These are phyloP conservation scores for Hyppa rectilinea DNA, from an alignment of 2,888 invertebrate genomes.

Conservation along the genomic window DNA sequence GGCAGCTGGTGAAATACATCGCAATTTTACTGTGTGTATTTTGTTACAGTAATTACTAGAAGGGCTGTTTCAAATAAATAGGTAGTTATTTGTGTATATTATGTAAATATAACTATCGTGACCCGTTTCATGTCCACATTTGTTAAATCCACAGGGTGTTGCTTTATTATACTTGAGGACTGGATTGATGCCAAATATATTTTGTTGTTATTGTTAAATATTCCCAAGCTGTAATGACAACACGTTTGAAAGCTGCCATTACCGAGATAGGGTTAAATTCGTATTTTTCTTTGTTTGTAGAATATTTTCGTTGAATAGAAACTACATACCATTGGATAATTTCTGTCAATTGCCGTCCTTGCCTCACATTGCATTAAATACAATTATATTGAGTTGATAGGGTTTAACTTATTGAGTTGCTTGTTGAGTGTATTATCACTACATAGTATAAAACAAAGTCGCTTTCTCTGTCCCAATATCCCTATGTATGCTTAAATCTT, in stretches of 20 bases:
- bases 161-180: constrained; percentile 17
- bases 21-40: not conserved
- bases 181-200: constrained; percentile 30
- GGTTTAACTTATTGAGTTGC: no score
- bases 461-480: no score
- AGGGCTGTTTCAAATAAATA: constrained; percentile 5
- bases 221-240: constrained; percentile 7
- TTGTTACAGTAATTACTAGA: constrained; percentile 1
- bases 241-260: constrained; percentile 8
- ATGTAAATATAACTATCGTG: not conserved
- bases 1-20: not conserved
- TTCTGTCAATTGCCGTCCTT: no score
- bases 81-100: not conserved
- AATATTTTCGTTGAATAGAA: no score
- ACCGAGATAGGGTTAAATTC: no score
- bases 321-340: no score
- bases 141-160: constrained; percentile 15
- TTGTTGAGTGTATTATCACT: no score
- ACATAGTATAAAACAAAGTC: no score
- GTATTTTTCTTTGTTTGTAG: no score
- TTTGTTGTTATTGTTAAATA: constrained; percentile 20
- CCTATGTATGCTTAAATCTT: no score
- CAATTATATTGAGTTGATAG: no score
- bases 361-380: no score
- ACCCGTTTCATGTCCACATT: constrained; percentile 10